Conservation (phyloP, 2,113 vertebrate species). For the Terrapene triunguis region DNA sequence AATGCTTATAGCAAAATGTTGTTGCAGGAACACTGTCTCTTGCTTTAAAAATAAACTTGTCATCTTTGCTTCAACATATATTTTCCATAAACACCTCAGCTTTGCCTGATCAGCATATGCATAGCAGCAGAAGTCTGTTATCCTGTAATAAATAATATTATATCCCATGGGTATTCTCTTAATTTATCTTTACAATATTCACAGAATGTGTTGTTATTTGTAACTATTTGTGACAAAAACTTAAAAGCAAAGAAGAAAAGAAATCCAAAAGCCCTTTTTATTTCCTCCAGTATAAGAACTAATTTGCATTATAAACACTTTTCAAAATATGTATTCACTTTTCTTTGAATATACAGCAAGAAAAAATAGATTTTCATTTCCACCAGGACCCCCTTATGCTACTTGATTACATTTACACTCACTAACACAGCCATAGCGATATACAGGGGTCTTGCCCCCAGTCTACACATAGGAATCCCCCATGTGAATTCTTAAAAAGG, state of each 20-base stretch:
- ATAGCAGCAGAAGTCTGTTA: slow-evolving; percentile 45
- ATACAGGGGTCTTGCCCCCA: not conserved
- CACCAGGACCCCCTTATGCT: not conserved
- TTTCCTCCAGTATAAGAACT: not conserved
- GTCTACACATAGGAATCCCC: not conserved
- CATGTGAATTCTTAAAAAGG: not conserved
- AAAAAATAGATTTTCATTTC: not conserved
- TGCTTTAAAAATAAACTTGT: slow-evolving; percentile 56
- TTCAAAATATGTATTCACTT: not conserved
- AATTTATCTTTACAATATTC: not conserved
- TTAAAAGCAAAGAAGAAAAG: not conserved
- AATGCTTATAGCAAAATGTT: not conserved
- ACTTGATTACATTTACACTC: not conserved
- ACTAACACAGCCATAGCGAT: accelerated
- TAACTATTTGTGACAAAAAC: not conserved
- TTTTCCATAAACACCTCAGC: slow-evolving; percentile 24
- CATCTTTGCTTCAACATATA: slow-evolving; percentile 34
- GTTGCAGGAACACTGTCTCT: slow-evolving; percentile 9
- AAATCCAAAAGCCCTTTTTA: not conserved
- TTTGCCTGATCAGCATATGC: slow-evolving; percentile 10
- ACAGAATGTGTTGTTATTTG: not conserved
- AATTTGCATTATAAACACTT: not conserved
- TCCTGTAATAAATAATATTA: slow-evolving; percentile 37
- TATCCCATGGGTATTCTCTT: not conserved
- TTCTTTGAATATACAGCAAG: not conserved